phyloP scores from a whole-genome alignment of 2,888 invertebrate genomes.

The Mylabris sibirica region DNA sequence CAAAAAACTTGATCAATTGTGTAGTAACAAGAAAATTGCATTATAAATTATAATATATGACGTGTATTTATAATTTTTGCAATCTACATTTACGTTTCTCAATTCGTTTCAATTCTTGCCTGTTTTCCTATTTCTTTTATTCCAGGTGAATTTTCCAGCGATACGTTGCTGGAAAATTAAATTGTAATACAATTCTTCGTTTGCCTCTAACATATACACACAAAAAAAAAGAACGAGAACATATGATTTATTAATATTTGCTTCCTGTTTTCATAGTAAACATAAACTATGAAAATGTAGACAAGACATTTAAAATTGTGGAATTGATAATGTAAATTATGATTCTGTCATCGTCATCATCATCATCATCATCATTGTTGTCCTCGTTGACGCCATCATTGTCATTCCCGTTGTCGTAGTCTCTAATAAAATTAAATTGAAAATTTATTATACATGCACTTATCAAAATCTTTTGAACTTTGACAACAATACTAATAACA shows the following conservation, averaged over 20 bases:
- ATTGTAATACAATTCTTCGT: neutral
- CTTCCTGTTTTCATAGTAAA: neutral
- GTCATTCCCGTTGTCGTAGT: constrained; percentile 1
- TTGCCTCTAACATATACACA: neutral
- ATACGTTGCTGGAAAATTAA: neutral
- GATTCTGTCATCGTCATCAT: neutral
- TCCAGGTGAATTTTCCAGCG: neutral
- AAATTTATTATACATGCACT: constrained; percentile 4
- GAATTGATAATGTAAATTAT: constrained; percentile 10
- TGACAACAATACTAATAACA: constrained; percentile 2
- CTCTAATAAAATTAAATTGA: constrained; percentile 7
- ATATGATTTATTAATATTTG: neutral
- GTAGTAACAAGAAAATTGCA: no score
- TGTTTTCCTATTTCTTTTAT: neutral
- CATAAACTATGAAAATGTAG: neutral
- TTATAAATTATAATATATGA: no score
- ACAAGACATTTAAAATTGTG: constrained; percentile 5
- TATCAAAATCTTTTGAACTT: constrained; percentile 9
- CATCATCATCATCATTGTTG: neutral
- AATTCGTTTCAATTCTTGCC: neutral
- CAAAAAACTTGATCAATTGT: no score
- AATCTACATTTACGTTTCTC: no score
- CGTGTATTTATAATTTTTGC: no score
- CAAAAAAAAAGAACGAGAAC: neutral
- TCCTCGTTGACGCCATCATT: neutral